Evolutionary conservation across 2,113 vertebrate genomes (phyloP), one percentile per base, ranked within the genome.

Genomic region (Hippocampus abdominalis): DNA sequence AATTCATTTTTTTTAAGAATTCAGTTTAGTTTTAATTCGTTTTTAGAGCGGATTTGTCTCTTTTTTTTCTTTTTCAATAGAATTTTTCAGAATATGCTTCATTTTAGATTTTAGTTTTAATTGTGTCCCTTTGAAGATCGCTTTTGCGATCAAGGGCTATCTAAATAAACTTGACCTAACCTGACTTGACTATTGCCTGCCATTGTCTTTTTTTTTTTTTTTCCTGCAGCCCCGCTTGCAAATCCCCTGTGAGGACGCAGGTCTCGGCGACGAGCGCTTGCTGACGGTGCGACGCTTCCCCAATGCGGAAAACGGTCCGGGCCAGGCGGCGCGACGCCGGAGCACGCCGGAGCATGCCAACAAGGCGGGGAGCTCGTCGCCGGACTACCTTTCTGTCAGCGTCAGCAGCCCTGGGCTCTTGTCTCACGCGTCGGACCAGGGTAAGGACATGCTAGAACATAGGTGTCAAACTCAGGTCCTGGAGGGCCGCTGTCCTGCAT

Each of bases 241-340:
- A 90, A 95, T 66, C 77, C 92, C 92, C 0, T 93, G 94, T 0
- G 96, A 99, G 74, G 96, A 98, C 53, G 84, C 81, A 15, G 87
- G 93, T 39, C 87, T 88, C 0, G 95, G 92, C 5, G 95, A 98
- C 1, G 95, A 96, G 81, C 88, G 91, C 44, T 92, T 87, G 64
- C 90, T 93, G 84, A 98, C 96, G 0, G 90, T 98, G 85, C 94
- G 95, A 68, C 92, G 93, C 66, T 94, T 95, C 69, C 94, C 94
- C 0, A 92, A 92, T 72, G 83, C 88, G 0, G 95, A 96, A 70
- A 93, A 85, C 76, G 93, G 93, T 60, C 89, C 91, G 2, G 77
- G 84, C 85, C 90, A 16, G 83, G 92, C 18, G 56, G 36, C 88
- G 23, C 92, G 94, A 80, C 92, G 95, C 70, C 95, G 94, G 79